These are phyloP conservation scores for Lipotes vexillifer DNA, from an alignment of 2,113 vertebrate species.

Conservation along the genomic window DNA sequence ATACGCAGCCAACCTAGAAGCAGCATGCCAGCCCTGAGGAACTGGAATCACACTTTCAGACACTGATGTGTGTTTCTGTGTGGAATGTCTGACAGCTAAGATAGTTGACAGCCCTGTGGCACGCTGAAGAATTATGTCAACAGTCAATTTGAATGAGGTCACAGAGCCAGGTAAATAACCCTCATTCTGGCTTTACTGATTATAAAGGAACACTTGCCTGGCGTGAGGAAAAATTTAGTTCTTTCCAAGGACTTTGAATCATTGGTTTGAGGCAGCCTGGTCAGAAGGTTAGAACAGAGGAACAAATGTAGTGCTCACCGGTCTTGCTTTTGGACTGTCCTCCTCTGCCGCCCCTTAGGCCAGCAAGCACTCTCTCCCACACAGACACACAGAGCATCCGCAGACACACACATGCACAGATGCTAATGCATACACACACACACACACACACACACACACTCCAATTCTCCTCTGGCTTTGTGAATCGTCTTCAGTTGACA, in stretches of 20 bases:
- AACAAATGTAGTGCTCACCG: neutral
- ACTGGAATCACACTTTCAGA: neutral
- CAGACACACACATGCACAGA: no score
- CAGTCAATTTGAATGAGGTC: neutral
- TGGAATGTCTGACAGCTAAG: neutral
- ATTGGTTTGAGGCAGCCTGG: neutral
- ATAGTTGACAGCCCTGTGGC: neutral
- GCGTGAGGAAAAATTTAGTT: neutral
- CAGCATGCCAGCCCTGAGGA: neutral
- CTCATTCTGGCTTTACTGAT: neutral
- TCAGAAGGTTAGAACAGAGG: neutral
- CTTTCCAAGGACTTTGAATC: neutral
- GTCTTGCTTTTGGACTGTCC: neutral
- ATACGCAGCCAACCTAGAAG: neutral
- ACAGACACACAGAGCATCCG: neutral
- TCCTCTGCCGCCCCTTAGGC: neutral
- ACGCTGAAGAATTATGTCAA: neutral
- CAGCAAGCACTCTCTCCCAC: neutral
- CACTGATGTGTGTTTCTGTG: no score
- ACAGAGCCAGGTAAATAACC: neutral
- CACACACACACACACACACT: fast-evolving
- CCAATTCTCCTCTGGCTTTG: neutral
- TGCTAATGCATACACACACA: no score
- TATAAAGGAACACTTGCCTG: neutral
- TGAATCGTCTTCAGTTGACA: neutral